Evolutionary conservation across 2,888 invertebrate species (phyloP).

Genomic region (Volucella inanis): DNA sequence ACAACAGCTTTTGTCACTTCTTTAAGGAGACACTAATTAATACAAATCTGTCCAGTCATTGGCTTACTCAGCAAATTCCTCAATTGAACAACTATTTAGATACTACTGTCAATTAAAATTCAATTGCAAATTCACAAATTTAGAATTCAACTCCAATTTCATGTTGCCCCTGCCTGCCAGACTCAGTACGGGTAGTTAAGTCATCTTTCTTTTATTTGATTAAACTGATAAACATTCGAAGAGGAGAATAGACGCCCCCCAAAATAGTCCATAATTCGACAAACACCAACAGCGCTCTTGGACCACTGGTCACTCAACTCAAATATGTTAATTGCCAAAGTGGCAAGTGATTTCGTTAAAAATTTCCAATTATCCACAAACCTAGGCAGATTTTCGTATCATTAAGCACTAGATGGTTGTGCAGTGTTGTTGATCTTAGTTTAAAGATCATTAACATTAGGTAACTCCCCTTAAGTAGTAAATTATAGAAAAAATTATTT

Average conservation of each 20-base stretch:
- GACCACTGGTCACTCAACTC: conserved; percentile 23
- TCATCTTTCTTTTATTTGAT: too few species aligned
- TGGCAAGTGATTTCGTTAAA: conserved; percentile 44
- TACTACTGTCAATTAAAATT: conserved; percentile 40
- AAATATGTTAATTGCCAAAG: conserved; percentile 16
- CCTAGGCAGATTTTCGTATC: not conserved
- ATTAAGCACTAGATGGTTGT: conserved; percentile 12
- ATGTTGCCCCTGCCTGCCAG: conserved; percentile 1
- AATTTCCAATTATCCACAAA: not conserved
- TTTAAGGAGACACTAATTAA: too few species aligned
- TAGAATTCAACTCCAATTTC: conserved; percentile 27
- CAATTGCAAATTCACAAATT: conserved; percentile 40
- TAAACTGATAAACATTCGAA: not conserved
- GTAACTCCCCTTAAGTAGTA: conserved; percentile 26
- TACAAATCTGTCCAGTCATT: not conserved
- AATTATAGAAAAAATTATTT: not conserved
- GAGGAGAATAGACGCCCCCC: conserved; percentile 31
- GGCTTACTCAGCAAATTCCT: not conserved
- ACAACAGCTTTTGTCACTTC: too few species aligned
- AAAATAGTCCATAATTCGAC: conserved; percentile 35
- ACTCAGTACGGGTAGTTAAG: not conserved
- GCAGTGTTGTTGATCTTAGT: not conserved
- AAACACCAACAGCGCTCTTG: conserved; percentile 8
- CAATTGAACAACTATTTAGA: conserved; percentile 31
- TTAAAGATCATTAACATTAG: conserved; percentile 19